Percentiles rank a stretch among this genome's conserved stretches.
phyloP scores from a whole-genome alignment of 2,888 invertebrate species.

The Drosophila borborema region DNA sequence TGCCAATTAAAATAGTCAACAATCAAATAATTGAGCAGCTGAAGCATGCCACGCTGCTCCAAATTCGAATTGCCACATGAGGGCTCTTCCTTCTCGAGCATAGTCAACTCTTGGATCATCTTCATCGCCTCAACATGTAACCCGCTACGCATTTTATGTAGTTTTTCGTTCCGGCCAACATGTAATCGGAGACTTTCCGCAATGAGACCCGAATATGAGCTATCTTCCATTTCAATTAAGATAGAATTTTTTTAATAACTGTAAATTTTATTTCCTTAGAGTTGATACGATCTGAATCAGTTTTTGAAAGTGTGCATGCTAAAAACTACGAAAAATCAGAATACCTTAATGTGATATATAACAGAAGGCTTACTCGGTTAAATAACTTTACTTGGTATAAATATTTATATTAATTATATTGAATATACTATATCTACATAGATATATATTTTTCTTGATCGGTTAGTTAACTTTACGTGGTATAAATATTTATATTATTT shows the following conservation, averaged over 20 bases:
- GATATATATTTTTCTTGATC: background rate
- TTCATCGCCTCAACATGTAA: conserved; percentile 75
- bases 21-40: conserved; percentile 81
- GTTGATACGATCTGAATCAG: background rate
- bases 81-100: conserved; percentile 12
- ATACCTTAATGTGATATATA: background rate
- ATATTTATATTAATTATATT: no score
- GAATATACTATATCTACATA: background rate
- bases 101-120: conserved; percentile 68
- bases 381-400: no score
- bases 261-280: conserved; percentile 6
- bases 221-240: conserved; percentile 29
- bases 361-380: background rate
- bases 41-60: conserved; percentile 25
- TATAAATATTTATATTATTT: background rate
- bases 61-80: conserved; percentile 24
- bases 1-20: conserved; percentile 84
- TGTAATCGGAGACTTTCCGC: conserved; percentile 53
- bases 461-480: background rate
- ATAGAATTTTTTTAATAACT: conserved; percentile 1
- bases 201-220: conserved; percentile 26
- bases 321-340: background rate
- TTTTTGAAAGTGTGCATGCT: no score
- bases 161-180: conserved; percentile 63
- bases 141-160: conserved; percentile 75